Base-by-base conservation (phyloP, 1,140 invertebrate species). In the Papilio dardanus region DNA sequence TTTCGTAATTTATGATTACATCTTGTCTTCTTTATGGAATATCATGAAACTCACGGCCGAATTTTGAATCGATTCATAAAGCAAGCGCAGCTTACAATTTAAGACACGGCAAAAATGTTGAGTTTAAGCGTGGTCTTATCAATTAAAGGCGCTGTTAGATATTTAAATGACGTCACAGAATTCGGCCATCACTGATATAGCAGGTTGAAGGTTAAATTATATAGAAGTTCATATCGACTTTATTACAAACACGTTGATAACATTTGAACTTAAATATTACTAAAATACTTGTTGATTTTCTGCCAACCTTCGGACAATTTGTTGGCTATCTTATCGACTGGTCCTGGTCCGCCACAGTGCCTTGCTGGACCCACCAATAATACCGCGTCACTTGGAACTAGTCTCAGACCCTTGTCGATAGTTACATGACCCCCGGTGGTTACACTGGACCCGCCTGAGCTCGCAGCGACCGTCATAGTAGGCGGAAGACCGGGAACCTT, bases 211-310 rank as follows among this genome's bases (percentile, higher is more conserved):
- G 54, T 62, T 62, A 24, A 28, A 28, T 58, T 0, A n/a, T n/a
- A 19, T 6, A 46, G n/a, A n/a, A n/a, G 3, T 19, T 46, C 42
- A 46, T 46, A 46, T n/a, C 2, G 40, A 42, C 12, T 54, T 28
- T 54, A 54, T 54, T 24, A 54, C 0, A 28, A 7, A 14, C 24
- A 58, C 28, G 10, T 28, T 58, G 10, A 58, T 58, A 58, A 58
- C 54, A 28, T 14, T 58, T 24, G 21, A 62, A 62, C 24, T 75
- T 84, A 89, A 7, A 75, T 62, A 74, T 80, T 87, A 69, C 85
- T 86, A 75, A 94, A 93, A 77, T 92, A 94, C 74, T 91, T 91
- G 77, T 91, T 93, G 28, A 94, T 77, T 76, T 92, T 94, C 77
- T 93, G 91, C 90, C 90, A 91, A 0, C 92, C 93, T 74, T 94